Conservation (phyloP, 2,113 vertebrate genomes). For the Emydocephalus ijimae region DNA sequence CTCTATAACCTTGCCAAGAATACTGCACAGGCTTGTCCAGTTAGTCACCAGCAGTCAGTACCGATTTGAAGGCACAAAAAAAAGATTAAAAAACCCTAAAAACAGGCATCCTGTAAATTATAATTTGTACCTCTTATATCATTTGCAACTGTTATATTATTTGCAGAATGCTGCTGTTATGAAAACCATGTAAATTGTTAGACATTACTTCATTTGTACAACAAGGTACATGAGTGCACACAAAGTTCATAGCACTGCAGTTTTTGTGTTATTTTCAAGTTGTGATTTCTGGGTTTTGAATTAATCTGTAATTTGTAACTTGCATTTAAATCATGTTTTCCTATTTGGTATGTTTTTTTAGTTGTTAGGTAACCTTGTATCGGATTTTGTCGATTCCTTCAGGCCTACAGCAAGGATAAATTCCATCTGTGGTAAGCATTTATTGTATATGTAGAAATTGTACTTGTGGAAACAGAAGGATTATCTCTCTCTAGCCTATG, state of each 20-base stretch:
- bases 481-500: neutral
- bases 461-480: neutral
- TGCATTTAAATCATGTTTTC: neutral
- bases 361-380: conserved; percentile 93
- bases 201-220: neutral
- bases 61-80: neutral
- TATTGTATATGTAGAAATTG: neutral
- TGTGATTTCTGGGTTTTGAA: neutral
- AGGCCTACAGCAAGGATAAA: conserved; percentile 97
- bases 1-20: neutral
- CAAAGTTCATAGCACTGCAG: neutral
- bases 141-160: neutral
- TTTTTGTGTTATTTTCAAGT: neutral
- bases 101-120: neutral
- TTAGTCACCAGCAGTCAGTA: neutral
- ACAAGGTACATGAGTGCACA: neutral
- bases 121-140: neutral
- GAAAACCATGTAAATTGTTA: neutral
- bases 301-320: neutral
- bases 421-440: conserved; percentile 93
- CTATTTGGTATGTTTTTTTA: conserved; percentile 56
- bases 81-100: neutral
- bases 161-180: neutral
- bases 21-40: neutral
- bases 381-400: conserved; percentile 98